Base-by-base conservation (phyloP, 2,113 vertebrate species). In the Sorex araneus region DNA sequence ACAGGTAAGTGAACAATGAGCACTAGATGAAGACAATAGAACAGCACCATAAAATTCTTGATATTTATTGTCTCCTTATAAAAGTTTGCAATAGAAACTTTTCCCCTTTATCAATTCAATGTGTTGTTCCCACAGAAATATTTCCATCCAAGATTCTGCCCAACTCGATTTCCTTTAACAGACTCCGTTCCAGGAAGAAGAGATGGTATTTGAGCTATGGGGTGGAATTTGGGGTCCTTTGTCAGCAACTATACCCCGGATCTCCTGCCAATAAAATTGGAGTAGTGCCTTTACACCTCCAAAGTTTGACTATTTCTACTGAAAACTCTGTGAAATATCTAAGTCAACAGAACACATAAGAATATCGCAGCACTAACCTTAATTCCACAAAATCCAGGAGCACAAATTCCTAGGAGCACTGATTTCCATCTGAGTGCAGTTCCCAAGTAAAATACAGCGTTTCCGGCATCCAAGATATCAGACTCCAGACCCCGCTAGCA, bases 81-180 rank as follows among this genome's bases (percentile, higher is more conserved):
- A 95, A 97, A 84, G 60, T 89, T 95, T 95, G 85, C 92, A 93
- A 36, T 64, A 89, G 50, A 93, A 95, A 96, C 18, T 89, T 81
- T 90, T 91, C 92, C 73, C 76, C 84, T 66, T 93, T 95, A 94
- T 95, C 94, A 89, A 63, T 93, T 92, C 95, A 96, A 84, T 95
- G 88, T 95, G 95, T 71, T 88, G 83, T 79, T 95, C 69, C 91
- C 91, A 92, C 86, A 91, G 80, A 95, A 91, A 93, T 90, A 86
- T 79, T 76, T 86, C 63, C 63, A 83, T 80, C 71, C 87, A 89
- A 91, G 94, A 32, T 50, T 73, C 82, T 78, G 50, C 83, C 77
- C 69, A 45, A 27, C n/a, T 25, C n/a, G 63, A 30, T 32, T 83
- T 85, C 82, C 45, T 75, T 83, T 70, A 16, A 47, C 76, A 84